phyloP scores from a whole-genome alignment of 2,888 invertebrate genomes.

The Ectemnius cavifrons region DNA sequence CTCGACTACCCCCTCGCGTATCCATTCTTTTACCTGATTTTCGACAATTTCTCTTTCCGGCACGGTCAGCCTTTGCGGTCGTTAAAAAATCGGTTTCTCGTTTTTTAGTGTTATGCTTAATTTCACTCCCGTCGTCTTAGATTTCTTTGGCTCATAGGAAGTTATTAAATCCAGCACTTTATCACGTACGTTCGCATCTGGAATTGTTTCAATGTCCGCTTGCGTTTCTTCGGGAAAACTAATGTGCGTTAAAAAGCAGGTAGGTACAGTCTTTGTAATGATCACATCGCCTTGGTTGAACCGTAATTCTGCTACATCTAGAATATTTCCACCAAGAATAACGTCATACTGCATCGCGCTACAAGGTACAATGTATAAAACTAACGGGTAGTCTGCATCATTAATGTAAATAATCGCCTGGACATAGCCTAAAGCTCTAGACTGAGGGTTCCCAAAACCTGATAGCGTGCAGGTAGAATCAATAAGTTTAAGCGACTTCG shows the following conservation, averaged over 20 bases:
- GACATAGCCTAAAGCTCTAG: not conserved
- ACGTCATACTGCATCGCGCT: not conserved
- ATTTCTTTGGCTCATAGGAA: not conserved
- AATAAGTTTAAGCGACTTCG: not conserved
- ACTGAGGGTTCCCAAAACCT: not conserved
- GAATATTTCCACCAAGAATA: not conserved
- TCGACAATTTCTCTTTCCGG: not conserved
- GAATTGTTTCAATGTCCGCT: too few species aligned
- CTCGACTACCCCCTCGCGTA: not conserved
- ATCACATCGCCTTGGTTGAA: not conserved
- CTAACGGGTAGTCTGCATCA: not conserved
- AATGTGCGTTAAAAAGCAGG: too few species aligned
- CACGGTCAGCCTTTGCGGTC: not conserved
- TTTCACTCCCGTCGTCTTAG: not conserved
- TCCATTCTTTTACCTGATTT: not conserved
- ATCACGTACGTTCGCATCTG: too few species aligned
- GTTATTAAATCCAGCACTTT: not conserved
- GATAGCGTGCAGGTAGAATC: not conserved
- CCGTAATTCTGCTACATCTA: not conserved
- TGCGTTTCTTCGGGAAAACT: too few species aligned
- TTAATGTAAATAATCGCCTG: not conserved
- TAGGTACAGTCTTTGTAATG: too few species aligned
- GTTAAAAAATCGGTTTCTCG: not conserved
- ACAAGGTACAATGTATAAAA: not conserved
- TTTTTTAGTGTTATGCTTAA: not conserved